These are phyloP conservation scores for Leptogaster cylindrica DNA, from an alignment of 2,888 invertebrate genomes.

Conservation along the genomic window DNA sequence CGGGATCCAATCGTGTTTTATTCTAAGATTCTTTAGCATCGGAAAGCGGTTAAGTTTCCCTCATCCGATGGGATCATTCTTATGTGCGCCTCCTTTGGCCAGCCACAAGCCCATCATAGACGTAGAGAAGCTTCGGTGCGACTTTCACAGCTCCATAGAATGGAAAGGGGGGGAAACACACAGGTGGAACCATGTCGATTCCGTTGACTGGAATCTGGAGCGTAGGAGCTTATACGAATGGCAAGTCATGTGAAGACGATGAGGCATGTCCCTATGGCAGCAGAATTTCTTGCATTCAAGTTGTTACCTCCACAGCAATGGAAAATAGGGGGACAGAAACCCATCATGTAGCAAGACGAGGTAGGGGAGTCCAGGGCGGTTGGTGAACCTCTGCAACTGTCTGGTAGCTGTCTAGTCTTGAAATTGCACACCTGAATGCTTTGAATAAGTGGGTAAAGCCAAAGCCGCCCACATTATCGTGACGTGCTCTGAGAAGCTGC, in stretches of 20 bases:
- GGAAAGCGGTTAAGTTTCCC: conserved; percentile 10
- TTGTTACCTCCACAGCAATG: no score
- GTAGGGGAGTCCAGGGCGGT: neutral
- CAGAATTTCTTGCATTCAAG: conserved; percentile 17
- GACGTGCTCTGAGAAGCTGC: conserved; percentile 17
- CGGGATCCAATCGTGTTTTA: conserved; percentile 5
- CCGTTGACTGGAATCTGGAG: conserved; percentile 36
- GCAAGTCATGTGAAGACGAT: conserved; percentile 40
- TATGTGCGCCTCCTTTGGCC: conserved; percentile 10
- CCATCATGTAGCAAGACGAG: neutral
- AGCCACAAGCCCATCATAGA: conserved; percentile 9
- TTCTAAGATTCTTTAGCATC: conserved; percentile 13
- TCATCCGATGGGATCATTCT: conserved; percentile 14
- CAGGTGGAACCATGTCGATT: conserved; percentile 32
- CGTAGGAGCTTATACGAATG: conserved; percentile 30
- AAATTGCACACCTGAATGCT: conserved; percentile 43
- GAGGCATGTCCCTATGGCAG: conserved; percentile 27
- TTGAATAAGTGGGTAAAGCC: conserved; percentile 40
- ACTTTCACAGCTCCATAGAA: conserved; percentile 9
- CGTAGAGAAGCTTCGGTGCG: neutral
- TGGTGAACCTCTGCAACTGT: conserved; percentile 28
- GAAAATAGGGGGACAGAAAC: no score
- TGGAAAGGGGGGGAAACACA: neutral
- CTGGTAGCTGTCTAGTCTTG: conserved; percentile 43
- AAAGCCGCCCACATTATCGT: conserved; percentile 43